Evolutionary conservation across 2,888 invertebrate genomes (phyloP).

Genomic region (Prosopocoilus inquinatus): DNA sequence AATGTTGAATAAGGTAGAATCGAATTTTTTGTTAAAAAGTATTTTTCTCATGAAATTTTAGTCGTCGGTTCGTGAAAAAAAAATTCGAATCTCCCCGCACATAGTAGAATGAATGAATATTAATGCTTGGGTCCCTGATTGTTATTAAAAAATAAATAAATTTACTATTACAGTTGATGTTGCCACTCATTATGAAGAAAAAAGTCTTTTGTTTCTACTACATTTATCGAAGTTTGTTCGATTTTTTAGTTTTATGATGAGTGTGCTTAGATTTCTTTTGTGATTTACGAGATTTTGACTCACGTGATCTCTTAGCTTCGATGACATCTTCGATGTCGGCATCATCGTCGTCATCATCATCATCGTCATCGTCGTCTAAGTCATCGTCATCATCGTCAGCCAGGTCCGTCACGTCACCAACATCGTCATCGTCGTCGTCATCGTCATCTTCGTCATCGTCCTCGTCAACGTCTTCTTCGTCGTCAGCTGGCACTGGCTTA

Average conservation of each 20-base stretch:
- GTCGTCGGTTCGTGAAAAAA: too few relatives aligned
- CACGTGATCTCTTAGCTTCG: slow-evolving; percentile 77
- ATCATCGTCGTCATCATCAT: slow-evolving; percentile 65
- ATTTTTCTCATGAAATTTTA: too few relatives aligned
- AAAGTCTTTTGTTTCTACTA: too few relatives aligned
- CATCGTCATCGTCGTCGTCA: slow-evolving; percentile 54
- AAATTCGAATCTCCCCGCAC: too few relatives aligned
- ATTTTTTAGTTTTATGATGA: slow-evolving; percentile 32
- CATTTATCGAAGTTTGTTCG: too few relatives aligned
- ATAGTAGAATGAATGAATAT: too few relatives aligned
- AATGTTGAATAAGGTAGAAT: too few relatives aligned
- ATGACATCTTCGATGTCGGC: slow-evolving; percentile 68
- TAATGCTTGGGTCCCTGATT: too few relatives aligned
- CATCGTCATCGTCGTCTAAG: slow-evolving; percentile 66
- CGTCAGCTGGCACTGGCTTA: slow-evolving; percentile 42
- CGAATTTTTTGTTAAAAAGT: too few relatives aligned
- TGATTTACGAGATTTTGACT: slow-evolving; percentile 67
- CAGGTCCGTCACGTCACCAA: slow-evolving; percentile 47
- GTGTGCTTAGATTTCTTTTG: slow-evolving; percentile 37
- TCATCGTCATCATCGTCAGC: slow-evolving; percentile 60
- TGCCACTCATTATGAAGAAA: too few relatives aligned
- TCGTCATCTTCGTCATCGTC: slow-evolving; percentile 67
- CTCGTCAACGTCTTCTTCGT: slow-evolving; percentile 55
- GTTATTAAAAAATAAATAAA: too few relatives aligned
- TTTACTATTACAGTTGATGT: too few relatives aligned